Conservation (phyloP, 2,113 vertebrate genomes). For the Gymnarchus niloticus region DNA sequence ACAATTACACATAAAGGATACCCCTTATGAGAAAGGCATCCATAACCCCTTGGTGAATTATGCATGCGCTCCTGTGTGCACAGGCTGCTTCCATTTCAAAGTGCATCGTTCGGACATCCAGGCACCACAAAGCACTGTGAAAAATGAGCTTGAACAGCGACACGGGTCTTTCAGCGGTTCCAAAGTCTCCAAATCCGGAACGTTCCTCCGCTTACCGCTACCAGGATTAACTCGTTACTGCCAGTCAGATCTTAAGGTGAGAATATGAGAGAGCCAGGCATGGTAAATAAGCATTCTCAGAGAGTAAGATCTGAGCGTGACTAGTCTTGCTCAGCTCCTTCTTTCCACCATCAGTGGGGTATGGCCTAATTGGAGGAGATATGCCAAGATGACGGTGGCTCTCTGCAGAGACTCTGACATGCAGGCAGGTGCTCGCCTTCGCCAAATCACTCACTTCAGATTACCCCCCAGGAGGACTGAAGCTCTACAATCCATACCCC, state of each 20-base stretch:
- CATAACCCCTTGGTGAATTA: conserved; percentile 19
- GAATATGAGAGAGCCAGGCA: background rate
- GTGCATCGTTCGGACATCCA: background rate
- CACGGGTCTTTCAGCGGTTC: background rate
- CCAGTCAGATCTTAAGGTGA: background rate
- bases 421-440: background rate
- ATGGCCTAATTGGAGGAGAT: background rate
- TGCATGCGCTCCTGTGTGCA: conserved; percentile 8
- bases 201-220: background rate
- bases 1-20: conserved; percentile 28
- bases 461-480: background rate
- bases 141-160: background rate
- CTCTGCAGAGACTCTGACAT: background rate
- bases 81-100: background rate
- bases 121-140: background rate
- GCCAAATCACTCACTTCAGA: background rate
- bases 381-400: background rate
- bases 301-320: background rate
- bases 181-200: background rate
- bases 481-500: background rate
- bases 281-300: background rate
- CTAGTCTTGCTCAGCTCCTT: background rate
- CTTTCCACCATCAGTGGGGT: background rate
- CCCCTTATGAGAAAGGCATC: conserved; percentile 16
- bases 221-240: background rate